These are phyloP conservation scores for Drosophila athabasca DNA, from an alignment of 1,140 invertebrate species.

Conservation along the genomic window DNA sequence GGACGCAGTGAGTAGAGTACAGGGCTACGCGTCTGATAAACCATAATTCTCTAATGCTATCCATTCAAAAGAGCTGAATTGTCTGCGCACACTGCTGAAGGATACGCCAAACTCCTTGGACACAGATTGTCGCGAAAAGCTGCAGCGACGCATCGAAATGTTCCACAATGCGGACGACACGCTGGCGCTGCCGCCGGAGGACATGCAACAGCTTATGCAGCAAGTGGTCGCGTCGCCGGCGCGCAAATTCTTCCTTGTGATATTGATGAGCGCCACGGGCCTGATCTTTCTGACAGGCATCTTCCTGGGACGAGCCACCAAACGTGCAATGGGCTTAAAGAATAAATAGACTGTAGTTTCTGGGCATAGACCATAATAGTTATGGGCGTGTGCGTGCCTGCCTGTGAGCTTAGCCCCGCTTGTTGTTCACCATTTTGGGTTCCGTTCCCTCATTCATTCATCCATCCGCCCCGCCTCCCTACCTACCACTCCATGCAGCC, in stretches of 20 bases:
- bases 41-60: neutral
- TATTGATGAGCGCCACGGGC: conserved; percentile 88
- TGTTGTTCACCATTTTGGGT: conserved; percentile 46
- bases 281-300: conserved; percentile 92
- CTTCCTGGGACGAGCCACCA: conserved; percentile 91
- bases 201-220: conserved; percentile 88
- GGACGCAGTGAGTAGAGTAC: conserved; percentile 89
- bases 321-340: conserved; percentile 88
- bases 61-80: conserved; percentile 90
- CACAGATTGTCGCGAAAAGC: conserved; percentile 90
- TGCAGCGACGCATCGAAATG: conserved; percentile 93
- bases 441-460: conserved; percentile 21
- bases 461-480: neutral
- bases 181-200: conserved; percentile 85
- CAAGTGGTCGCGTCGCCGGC: conserved; percentile 89
- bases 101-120: conserved; percentile 88
- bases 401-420: conserved; percentile 36
- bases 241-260: conserved; percentile 90
- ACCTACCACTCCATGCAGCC: conserved; percentile 26
- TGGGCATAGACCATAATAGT: conserved; percentile 53
- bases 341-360: conserved; percentile 79
- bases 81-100: conserved; percentile 89
- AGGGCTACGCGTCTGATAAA: no score
- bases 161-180: conserved; percentile 93
- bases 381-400: conserved; percentile 41